Conservation (phyloP, 2,113 vertebrate species). For the Microcebus murinus region DNA sequence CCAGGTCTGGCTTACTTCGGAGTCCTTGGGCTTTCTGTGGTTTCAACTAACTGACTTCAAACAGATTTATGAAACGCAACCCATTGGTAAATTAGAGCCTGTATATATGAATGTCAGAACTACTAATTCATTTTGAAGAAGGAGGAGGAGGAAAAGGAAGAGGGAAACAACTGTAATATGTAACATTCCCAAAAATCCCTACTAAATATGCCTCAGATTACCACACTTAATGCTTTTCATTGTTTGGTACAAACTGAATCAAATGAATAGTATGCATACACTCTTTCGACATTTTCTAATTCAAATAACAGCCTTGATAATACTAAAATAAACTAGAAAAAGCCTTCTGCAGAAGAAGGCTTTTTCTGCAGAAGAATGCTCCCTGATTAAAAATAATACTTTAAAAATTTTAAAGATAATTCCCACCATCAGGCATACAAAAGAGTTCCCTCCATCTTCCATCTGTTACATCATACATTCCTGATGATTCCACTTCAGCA, state of each 20-base stretch:
- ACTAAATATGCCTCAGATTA: neutral
- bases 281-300: neutral
- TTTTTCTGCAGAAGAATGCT: neutral
- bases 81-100: neutral
- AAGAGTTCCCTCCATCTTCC: neutral
- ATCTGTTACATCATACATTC: neutral
- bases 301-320: neutral
- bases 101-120: neutral
- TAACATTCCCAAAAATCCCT: neutral
- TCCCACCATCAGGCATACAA: neutral
- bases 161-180: neutral
- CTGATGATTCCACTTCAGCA: neutral
- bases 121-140: neutral
- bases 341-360: neutral
- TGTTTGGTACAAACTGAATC: neutral
- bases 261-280: neutral
- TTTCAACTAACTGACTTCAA: constrained; percentile 1
- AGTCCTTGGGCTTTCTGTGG: neutral
- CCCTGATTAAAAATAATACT: neutral
- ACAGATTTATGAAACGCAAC: neutral
- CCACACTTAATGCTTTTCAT: neutral
- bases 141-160: neutral
- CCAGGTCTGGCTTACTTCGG: neutral
- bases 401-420: constrained; percentile 1
- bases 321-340: neutral